A percentile compares a stretch with the other conserved stretches of the same genome.
These are phyloP conservation scores for Trachymyrmex cornetzi DNA, from an alignment of 1,140 invertebrate genomes.

Conservation along the genomic window DNA sequence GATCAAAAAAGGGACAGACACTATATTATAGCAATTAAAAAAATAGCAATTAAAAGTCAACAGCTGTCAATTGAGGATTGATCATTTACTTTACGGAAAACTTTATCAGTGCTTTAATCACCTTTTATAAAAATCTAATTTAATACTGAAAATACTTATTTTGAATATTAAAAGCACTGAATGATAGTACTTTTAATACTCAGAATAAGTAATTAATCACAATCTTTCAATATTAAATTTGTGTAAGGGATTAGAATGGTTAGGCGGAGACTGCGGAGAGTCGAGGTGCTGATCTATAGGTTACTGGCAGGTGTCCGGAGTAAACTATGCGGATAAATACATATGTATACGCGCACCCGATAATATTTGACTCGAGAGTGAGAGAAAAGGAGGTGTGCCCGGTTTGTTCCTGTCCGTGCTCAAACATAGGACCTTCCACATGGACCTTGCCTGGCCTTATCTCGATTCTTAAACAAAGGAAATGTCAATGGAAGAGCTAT, in stretches of 20 bases:
- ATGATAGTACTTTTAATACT: no score
- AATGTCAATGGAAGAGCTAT: conserved; percentile 60
- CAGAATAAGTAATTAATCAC: no score
- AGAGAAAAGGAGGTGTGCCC: conserved; percentile 71
- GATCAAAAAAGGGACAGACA: neutral
- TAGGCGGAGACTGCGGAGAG: neutral
- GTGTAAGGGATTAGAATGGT: neutral
- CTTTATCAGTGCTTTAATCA: neutral
- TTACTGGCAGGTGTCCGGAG: conserved; percentile 46
- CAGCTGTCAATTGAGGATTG: neutral
- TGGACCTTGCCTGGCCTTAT: conserved; percentile 63
- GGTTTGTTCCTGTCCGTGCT: conserved; percentile 76
- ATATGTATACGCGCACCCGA: conserved; percentile 44
- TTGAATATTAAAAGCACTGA: no score
- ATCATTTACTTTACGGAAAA: neutral
- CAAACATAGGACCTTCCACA: conserved; percentile 68
- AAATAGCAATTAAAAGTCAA: neutral
- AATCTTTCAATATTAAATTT: no score
- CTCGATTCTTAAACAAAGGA: conserved; percentile 77
- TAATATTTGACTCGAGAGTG: conserved; percentile 72
- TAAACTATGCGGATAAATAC: conserved; percentile 64
- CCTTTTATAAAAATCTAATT: no score
- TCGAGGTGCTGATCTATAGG: conserved; percentile 39
- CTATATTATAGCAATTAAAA: neutral
- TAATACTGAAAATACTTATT: no score